Evolutionary conservation across 2,797 vertebrate genomes (phyloP).

Genomic region (Delichon dasypus): DNA sequence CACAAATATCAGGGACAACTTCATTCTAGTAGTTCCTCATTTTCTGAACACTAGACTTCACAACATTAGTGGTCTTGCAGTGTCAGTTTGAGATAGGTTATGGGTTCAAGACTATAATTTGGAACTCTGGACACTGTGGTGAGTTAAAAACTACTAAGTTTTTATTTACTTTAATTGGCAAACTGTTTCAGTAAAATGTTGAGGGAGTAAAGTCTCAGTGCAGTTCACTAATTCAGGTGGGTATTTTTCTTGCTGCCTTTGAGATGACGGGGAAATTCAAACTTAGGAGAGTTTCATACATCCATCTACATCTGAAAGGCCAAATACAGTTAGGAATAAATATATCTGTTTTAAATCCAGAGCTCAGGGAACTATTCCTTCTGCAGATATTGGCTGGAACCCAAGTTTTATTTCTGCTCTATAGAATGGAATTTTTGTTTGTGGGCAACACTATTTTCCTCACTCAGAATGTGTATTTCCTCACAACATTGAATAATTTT

Average conservation of each 20-base stretch:
- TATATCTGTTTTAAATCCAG: neutral
- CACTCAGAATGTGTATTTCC: neutral
- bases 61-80: neutral
- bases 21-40: neutral
- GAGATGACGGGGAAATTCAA: neutral
- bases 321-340: neutral
- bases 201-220: neutral
- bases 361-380: neutral
- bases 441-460: neutral
- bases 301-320: neutral
- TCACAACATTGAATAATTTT: neutral
- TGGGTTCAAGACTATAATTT: neutral
- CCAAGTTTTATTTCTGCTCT: neutral
- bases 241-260: neutral
- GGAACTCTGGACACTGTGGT: neutral
- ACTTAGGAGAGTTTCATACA: neutral
- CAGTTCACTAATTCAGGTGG: neutral
- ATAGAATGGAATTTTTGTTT: neutral
- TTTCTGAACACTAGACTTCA: neutral
- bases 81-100: neutral
- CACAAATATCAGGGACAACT: neutral
- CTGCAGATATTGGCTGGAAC: neutral
- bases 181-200: neutral
- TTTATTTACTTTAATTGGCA: neutral
- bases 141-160: neutral